A percentile compares a stretch with the other conserved stretches of the same genome.
Evolutionary conservation across 1,140 invertebrate species (phyloP).

Genomic region (Drosophila nebulosa): DNA sequence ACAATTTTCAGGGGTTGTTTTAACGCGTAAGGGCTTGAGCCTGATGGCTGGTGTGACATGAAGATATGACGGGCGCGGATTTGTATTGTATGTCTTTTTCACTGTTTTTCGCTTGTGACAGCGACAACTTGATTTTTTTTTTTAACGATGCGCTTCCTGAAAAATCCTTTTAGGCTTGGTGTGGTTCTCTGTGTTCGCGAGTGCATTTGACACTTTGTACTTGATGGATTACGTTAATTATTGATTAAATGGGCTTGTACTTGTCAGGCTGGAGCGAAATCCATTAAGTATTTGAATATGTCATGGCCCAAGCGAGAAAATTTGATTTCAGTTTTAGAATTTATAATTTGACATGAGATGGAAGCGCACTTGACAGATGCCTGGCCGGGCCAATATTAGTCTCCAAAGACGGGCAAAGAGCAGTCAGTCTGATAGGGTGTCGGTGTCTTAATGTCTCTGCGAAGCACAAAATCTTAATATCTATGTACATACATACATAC

Average conservation of each 20-base stretch:
- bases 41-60: slow-evolving; percentile 68
- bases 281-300: slow-evolving; percentile 73
- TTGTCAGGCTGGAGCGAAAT: slow-evolving; percentile 65
- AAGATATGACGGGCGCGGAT: slow-evolving; percentile 76
- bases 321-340: slow-evolving; percentile 74
- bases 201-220: slow-evolving; percentile 78
- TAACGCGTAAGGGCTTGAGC: slow-evolving; percentile 6
- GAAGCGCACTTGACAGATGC: slow-evolving; percentile 69
- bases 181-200: slow-evolving; percentile 47
- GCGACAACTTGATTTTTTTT: slow-evolving; percentile 69
- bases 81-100: slow-evolving; percentile 71
- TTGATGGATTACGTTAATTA: slow-evolving; percentile 79
- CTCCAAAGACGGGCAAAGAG: background rate
- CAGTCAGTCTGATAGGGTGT: too few relatives aligned
- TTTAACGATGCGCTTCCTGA: slow-evolving; percentile 47
- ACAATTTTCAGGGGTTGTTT: slow-evolving; percentile 41
- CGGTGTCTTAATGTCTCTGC: background rate
- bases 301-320: slow-evolving; percentile 30
- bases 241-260: slow-evolving; percentile 79
- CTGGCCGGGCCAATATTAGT: background rate
- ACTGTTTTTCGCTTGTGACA: slow-evolving; percentile 23
- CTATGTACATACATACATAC: background rate
- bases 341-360: slow-evolving; percentile 65
- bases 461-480: background rate
- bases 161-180: slow-evolving; percentile 67